Evolutionary conservation across 1,140 invertebrate species (phyloP), one percentile per base, ranked within the genome.

Genomic region (Euura lappo): DNA sequence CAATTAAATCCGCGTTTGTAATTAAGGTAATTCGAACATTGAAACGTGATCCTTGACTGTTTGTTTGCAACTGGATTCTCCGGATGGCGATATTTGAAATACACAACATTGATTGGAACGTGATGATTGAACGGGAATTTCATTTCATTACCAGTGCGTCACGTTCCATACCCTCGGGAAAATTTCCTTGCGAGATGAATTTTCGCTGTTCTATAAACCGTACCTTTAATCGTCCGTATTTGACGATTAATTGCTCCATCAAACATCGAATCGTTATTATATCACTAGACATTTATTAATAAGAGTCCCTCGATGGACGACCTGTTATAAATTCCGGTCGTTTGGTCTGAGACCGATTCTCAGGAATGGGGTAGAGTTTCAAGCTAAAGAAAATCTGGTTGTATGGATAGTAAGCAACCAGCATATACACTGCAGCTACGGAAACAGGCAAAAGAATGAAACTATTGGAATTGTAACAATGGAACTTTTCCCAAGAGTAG

Each of bases 401-500:
- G 51, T n/a, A 68, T 3, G 44, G 66, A 68, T 28, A 68, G 66
- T 42, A 44, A 68, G 66, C 13, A 42, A 68, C 28, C 8, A 13
- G 13, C 8, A 64, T 10, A 1, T 10, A 28, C 28, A 28, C 1
- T 28, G 28, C 28, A 28, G 28, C 28, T 28, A 28, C 1, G 28
- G 28, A 68, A 10, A 68, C 66, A 28, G 66, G 42, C 11, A 68
- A 11, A 7, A 8, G 66, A 11, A 28, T 11, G 13, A 70, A 70
- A 45, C 8, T 44, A 70, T 45, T 44, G 5, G 69, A 42, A 45
- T 47, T 68, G 11, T 42, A 68, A 68, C 66, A 28, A n/a, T 68
- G 44, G 28, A 68, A 68, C 66, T 68, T 68, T 68, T 68, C 8
- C 42, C 42, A 68, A 68, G 10, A 68, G 6, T 13, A 51, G 6